Conservation (phyloP, 2,888 invertebrate genomes). For the Sarcophaga subvicina region DNA sequence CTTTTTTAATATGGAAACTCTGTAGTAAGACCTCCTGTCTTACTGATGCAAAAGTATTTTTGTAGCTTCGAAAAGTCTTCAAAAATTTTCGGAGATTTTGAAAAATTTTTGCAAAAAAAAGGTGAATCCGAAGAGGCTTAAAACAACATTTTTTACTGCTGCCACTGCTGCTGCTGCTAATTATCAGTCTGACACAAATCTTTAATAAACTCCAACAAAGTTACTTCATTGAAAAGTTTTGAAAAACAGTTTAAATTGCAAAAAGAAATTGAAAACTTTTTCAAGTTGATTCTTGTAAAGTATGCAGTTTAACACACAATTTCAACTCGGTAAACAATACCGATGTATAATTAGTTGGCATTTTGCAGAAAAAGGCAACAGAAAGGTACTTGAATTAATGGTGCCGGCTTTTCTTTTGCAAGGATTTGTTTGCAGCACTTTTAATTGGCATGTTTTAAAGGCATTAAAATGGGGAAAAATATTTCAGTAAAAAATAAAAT, state of each 20-base stretch:
- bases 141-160: background rate
- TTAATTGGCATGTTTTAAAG: conserved; percentile 46
- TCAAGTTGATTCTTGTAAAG: conserved; percentile 44
- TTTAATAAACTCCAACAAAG: conserved; percentile 46
- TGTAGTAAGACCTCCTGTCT: no score
- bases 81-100: no score
- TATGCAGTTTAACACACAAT: conserved; percentile 46
- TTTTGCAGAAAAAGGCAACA: conserved; percentile 11
- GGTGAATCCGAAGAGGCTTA: no score
- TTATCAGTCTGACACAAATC: conserved; percentile 43
- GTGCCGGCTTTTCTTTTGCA: background rate
- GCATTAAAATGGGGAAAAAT: background rate
- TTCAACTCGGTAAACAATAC: conserved; percentile 15
- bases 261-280: conserved; percentile 8
- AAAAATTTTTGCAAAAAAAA: no score
- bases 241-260: background rate
- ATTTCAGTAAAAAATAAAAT: no score
- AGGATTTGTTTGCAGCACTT: background rate
- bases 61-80: no score
- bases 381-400: conserved; percentile 1
- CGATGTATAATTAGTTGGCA: conserved; percentile 54
- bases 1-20: no score
- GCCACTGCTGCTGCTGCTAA: background rate
- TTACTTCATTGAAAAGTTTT: conserved; percentile 34
- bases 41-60: no score